These are phyloP conservation scores for Shargacucullia verbasci DNA, from an alignment of 2,888 invertebrate genomes.

Conservation along the genomic window DNA sequence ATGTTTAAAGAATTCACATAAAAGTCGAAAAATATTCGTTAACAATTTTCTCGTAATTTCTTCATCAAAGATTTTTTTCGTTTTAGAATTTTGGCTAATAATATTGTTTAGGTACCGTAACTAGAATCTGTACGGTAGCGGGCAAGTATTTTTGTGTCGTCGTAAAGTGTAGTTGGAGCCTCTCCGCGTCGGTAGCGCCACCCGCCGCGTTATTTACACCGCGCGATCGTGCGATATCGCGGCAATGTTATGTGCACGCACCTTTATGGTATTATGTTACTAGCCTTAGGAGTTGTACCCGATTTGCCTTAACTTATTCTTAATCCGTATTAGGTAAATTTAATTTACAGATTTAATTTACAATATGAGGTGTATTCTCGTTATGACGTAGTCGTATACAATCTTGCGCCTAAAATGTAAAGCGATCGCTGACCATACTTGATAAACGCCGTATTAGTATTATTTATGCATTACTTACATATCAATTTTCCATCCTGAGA, in stretches of 20 bases:
- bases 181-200: slow-evolving; percentile 77
- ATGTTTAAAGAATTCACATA: slow-evolving; percentile 52
- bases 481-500: slow-evolving; percentile 30
- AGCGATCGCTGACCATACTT: slow-evolving; percentile 39
- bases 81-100: slow-evolving; percentile 30
- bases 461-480: slow-evolving; percentile 42
- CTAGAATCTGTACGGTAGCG: slow-evolving; percentile 61
- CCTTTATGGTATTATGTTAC: slow-evolving; percentile 75
- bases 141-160: slow-evolving; percentile 71
- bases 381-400: slow-evolving; percentile 37
- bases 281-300: slow-evolving; percentile 66
- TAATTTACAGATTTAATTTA: slow-evolving; percentile 51
- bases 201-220: slow-evolving; percentile 85
- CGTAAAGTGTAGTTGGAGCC: slow-evolving; percentile 70
- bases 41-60: slow-evolving; percentile 45
- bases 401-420: slow-evolving; percentile 35
- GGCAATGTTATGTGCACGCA: slow-evolving; percentile 74
- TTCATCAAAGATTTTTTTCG: slow-evolving; percentile 41
- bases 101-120: slow-evolving; percentile 48
- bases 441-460: slow-evolving; percentile 49
- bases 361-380: slow-evolving; percentile 30
- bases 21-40: slow-evolving; percentile 36
- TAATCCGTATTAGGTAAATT: slow-evolving; percentile 56
- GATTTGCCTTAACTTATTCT: slow-evolving; percentile 57
- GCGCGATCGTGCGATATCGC: slow-evolving; percentile 76